These are phyloP conservation scores for Drosophila orena DNA, from an alignment of 1,140 invertebrate genomes.

Conservation along the genomic window DNA sequence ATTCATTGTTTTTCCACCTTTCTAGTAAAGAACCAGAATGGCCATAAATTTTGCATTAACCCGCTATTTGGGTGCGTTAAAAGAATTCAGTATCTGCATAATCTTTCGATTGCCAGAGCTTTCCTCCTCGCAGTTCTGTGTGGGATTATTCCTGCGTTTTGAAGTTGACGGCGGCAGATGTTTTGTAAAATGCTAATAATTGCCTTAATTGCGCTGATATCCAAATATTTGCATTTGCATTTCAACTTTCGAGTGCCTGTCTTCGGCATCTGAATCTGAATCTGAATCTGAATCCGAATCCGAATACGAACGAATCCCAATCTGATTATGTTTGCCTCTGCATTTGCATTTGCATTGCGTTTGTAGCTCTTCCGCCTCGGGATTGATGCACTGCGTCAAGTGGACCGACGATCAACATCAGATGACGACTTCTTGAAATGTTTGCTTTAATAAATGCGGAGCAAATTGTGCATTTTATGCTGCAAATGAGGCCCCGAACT, in stretches of 20 bases:
- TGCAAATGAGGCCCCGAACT: slow-evolving; percentile 61
- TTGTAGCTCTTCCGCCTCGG: slow-evolving; percentile 42
- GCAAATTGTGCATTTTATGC: slow-evolving; percentile 76
- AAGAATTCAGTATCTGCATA: slow-evolving; percentile 32
- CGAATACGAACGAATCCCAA: slow-evolving; percentile 18
- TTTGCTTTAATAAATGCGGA: slow-evolving; percentile 61
- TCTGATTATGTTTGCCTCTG: slow-evolving; percentile 63
- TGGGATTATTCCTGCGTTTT: slow-evolving; percentile 25
- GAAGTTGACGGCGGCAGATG: slow-evolving; percentile 54
- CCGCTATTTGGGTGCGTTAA: slow-evolving; percentile 27
- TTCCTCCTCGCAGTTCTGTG: slow-evolving; percentile 6
- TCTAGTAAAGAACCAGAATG: background rate
- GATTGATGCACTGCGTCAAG: slow-evolving; percentile 46
- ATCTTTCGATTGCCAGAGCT: slow-evolving; percentile 36
- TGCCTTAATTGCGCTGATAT: slow-evolving; percentile 67
- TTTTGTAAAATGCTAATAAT: slow-evolving; percentile 55
- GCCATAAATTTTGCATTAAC: slow-evolving; percentile 38
- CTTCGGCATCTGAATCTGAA: slow-evolving; percentile 21
- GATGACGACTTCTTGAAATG: slow-evolving; percentile 48
- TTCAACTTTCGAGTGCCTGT: slow-evolving; percentile 68
- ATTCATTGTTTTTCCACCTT: background rate
- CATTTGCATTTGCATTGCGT: slow-evolving; percentile 46
- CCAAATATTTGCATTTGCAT: slow-evolving; percentile 54
- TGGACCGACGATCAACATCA: slow-evolving; percentile 37
- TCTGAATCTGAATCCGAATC: background rate